Percentiles rank a stretch among this genome's conserved stretches.
phyloP scores from a whole-genome alignment of 2,888 invertebrate species.

The Sinhomidia bicolor region DNA sequence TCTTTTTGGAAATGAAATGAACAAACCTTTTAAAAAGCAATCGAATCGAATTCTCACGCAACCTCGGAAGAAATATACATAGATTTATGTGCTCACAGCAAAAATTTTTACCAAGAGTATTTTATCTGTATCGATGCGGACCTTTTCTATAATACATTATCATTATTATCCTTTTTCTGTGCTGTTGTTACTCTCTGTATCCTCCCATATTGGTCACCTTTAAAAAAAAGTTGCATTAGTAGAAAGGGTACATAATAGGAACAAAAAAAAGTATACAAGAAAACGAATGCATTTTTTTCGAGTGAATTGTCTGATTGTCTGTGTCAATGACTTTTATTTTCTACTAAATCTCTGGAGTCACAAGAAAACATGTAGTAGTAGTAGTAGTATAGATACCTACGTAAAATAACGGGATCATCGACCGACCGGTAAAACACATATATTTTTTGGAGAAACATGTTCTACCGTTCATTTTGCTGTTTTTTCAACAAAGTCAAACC shows the following conservation, averaged over 20 bases:
- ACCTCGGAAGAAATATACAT: too few relatives aligned
- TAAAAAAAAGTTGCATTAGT: not conserved
- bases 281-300: not conserved
- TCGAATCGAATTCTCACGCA: slow-evolving; percentile 76
- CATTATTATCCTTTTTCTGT: too few relatives aligned
- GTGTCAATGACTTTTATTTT: slow-evolving; percentile 24
- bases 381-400: too few relatives aligned
- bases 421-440: slow-evolving; percentile 54
- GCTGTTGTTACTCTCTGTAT: not conserved
- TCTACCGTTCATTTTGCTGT: not conserved
- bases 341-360: not conserved
- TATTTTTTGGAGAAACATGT: not conserved
- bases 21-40: slow-evolving; percentile 72
- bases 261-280: not conserved
- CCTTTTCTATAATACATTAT: too few relatives aligned
- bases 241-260: not conserved
- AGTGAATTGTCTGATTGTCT: not conserved
- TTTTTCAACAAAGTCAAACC: slow-evolving; percentile 54
- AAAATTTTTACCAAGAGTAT: not conserved
- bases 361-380: not conserved
- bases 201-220: slow-evolving; percentile 28
- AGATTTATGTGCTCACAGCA: too few relatives aligned
- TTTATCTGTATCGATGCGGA: not conserved
- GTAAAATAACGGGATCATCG: slow-evolving; percentile 65
- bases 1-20: slow-evolving; percentile 38